Conservation (phyloP, 2,113 vertebrate genomes). For the Pungitius pungitius region DNA sequence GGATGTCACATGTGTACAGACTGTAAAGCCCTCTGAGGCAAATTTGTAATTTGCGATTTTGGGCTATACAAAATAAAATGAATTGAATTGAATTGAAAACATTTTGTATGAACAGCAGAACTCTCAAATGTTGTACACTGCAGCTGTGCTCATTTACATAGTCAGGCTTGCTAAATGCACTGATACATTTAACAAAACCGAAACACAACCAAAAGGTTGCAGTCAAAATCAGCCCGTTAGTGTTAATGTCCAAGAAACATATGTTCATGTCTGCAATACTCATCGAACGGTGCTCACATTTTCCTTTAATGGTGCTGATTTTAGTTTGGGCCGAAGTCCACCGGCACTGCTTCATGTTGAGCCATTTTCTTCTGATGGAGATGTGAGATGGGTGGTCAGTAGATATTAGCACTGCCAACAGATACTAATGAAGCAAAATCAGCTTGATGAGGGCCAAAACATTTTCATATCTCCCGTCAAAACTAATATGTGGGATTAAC, state of each 20-base stretch:
- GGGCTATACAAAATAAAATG: no score
- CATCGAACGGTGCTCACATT: background rate
- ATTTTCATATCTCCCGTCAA: background rate
- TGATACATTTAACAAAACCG: background rate
- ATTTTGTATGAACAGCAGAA: background rate
- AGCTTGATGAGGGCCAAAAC: background rate
- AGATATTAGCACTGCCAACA: slow-evolving; percentile 7
- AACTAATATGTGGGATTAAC: background rate
- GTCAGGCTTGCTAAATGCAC: background rate
- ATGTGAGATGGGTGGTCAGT: slow-evolving; percentile 12
- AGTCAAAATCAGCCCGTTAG: background rate
- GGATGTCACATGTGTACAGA: no score
- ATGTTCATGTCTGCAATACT: background rate
- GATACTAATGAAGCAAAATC: background rate
- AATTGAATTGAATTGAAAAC: no score
- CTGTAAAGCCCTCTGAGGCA: no score
- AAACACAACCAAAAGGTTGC: background rate
- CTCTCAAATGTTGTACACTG: background rate
- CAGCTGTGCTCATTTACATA: slow-evolving; percentile 3
- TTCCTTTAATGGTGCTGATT: background rate
- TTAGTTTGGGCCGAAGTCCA: slow-evolving; percentile 15
- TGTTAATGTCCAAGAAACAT: background rate
- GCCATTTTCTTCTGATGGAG: slow-evolving; percentile 6
- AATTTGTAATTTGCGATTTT: no score
- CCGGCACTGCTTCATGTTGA: slow-evolving; percentile 17